These are phyloP conservation scores for Daboia siamensis DNA, from an alignment of 2,113 vertebrate species.

Conservation along the genomic window DNA sequence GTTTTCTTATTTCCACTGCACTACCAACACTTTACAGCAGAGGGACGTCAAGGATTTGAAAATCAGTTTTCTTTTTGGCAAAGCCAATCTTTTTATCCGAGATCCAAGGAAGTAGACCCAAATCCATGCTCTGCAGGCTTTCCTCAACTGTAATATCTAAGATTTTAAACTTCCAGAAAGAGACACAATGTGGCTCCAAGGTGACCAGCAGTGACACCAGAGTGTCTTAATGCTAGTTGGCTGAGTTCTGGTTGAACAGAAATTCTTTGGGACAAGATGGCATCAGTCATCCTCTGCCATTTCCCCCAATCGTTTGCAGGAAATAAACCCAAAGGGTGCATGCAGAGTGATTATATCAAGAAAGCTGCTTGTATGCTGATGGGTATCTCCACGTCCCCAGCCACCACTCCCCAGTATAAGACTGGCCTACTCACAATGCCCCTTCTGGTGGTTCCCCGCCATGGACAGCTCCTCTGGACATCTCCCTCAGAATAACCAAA, in stretches of 20 bases:
- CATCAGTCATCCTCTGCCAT: not conserved
- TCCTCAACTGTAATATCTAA: not conserved
- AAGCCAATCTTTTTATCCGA: not conserved
- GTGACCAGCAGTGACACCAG: not conserved
- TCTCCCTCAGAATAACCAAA: slow-evolving; percentile 39
- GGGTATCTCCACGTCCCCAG: not conserved
- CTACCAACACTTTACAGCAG: not conserved
- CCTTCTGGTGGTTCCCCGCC: slow-evolving; percentile 59
- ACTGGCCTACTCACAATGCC: slow-evolving; percentile 30
- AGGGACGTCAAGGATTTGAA: not conserved
- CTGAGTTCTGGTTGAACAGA: not conserved
- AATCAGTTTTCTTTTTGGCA: not conserved
- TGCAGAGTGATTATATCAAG: not conserved
- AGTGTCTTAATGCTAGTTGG: not conserved
- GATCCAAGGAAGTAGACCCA: not conserved
- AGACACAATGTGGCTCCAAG: not conserved
- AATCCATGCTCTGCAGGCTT: not conserved
- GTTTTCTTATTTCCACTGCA: not conserved
- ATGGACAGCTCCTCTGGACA: slow-evolving; percentile 64
- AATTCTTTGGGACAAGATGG: not conserved
- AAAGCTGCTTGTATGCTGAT: not conserved
- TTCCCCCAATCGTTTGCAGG: not conserved
- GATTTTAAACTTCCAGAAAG: not conserved
- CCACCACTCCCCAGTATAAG: not conserved
- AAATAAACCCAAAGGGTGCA: not conserved